Evolutionary conservation across 2,888 invertebrate genomes (phyloP).

Genomic region (Pseudococcus viburni): DNA sequence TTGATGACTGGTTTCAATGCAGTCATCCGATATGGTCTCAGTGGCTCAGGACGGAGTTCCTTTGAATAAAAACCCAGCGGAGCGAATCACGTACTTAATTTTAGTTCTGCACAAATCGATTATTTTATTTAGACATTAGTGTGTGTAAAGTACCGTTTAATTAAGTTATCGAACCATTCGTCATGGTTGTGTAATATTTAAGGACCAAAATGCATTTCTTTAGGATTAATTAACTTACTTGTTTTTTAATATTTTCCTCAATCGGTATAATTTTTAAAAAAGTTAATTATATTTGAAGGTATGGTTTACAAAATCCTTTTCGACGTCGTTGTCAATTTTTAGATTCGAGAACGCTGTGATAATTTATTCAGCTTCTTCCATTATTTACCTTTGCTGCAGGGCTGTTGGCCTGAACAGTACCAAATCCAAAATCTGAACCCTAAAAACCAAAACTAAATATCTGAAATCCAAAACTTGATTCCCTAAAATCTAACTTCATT

Average conservation of each 20-base stretch:
- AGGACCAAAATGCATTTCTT: slow-evolving; percentile 38
- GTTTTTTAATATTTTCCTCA: not conserved
- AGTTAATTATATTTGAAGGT: not conserved
- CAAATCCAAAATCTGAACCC: no score
- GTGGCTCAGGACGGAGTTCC: slow-evolving; percentile 63
- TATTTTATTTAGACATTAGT: slow-evolving; percentile 15
- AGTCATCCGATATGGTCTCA: slow-evolving; percentile 65
- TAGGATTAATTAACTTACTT: not conserved
- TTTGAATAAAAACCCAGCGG: not conserved
- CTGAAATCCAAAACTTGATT: no score
- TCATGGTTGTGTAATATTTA: not conserved
- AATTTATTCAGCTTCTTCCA: slow-evolving; percentile 7
- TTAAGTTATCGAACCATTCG: not conserved
- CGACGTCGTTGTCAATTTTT: not conserved
- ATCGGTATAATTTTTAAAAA: not conserved
- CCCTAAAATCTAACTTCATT: no score
- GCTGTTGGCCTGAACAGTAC: no score
- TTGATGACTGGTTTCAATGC: slow-evolving; percentile 65
- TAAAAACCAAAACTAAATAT: no score
- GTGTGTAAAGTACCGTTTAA: not conserved
- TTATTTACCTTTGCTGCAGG: no score
- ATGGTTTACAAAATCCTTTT: not conserved
- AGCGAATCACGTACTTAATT: not conserved
- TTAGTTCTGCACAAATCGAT: slow-evolving; percentile 34
- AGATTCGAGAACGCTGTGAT: slow-evolving; percentile 29